Conservation (phyloP, 2,888 invertebrate genomes). For the Noctuana brunneofusca region DNA sequence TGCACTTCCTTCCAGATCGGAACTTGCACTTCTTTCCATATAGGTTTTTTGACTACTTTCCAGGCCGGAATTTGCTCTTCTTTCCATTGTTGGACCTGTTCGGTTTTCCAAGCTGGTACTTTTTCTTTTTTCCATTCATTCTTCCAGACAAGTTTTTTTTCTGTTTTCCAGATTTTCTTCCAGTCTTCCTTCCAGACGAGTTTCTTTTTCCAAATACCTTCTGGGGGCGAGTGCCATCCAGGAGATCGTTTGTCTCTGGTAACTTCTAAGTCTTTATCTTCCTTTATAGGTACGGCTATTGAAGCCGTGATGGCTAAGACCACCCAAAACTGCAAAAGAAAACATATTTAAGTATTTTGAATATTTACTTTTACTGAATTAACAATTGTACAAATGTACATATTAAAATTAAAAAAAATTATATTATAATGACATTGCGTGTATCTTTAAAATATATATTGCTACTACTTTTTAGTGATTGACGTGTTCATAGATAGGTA, state of each 20-base stretch:
- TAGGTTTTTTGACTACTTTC: slow-evolving; percentile 87
- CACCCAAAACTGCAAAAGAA: slow-evolving; percentile 83
- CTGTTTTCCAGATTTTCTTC: slow-evolving; percentile 89
- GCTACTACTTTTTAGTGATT: no score
- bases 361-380: no score
- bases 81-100: slow-evolving; percentile 90
- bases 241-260: slow-evolving; percentile 82
- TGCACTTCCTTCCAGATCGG: slow-evolving; percentile 87
- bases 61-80: slow-evolving; percentile 88
- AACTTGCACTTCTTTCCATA: slow-evolving; percentile 87
- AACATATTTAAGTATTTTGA: slow-evolving; percentile 27
- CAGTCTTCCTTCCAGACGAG: slow-evolving; percentile 92
- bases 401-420: no score
- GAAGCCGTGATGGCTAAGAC: slow-evolving; percentile 80
- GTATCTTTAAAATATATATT: no score
- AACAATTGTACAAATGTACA: no score
- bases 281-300: slow-evolving; percentile 62
- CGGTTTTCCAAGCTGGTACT: slow-evolving; percentile 90
- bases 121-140: slow-evolving; percentile 89
- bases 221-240: slow-evolving; percentile 80
- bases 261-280: slow-evolving; percentile 56
- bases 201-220: slow-evolving; percentile 92
- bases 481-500: no score
- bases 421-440: no score
- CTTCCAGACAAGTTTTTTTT: slow-evolving; percentile 89